Conservation (phyloP, 2,888 invertebrate species). For the Limnephilus lunatus region DNA sequence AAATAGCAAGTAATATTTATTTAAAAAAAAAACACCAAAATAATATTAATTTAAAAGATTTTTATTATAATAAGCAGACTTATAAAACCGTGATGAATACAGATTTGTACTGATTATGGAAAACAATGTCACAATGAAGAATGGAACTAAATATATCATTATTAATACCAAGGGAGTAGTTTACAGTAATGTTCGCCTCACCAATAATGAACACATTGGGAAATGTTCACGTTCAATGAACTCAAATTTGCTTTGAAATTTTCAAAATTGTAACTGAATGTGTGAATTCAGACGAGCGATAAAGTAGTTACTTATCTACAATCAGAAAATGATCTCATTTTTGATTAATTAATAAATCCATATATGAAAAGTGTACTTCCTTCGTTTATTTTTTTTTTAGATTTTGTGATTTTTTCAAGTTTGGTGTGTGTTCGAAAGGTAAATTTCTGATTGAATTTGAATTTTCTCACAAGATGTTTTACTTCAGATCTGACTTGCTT, state of each 20-base stretch:
- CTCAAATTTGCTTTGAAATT: too few relatives aligned
- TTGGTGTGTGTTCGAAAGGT: too few relatives aligned
- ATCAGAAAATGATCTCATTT: too few relatives aligned
- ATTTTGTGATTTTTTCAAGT: too few relatives aligned
- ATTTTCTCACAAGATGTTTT: not conserved
- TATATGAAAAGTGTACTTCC: too few relatives aligned
- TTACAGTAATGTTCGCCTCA: not conserved
- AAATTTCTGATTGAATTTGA: not conserved
- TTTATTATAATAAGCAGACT: slow-evolving; percentile 29
- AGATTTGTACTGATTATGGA: slow-evolving; percentile 21
- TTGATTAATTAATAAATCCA: too few relatives aligned
- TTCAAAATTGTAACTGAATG: too few relatives aligned
- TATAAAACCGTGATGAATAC: slow-evolving; percentile 9
- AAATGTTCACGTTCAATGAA: too few relatives aligned
- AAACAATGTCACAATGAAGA: not conserved
- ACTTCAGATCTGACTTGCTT: not conserved
- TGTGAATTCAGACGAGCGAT: too few relatives aligned
- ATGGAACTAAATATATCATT: not conserved
- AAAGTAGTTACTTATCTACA: too few relatives aligned
- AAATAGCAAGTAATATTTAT: not conserved
- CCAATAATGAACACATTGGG: not conserved
- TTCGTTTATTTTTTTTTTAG: too few relatives aligned
- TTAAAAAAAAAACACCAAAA: not conserved
- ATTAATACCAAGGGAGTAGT: not conserved
- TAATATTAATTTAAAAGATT: slow-evolving; percentile 9